Base-by-base conservation (phyloP, 2,888 invertebrate species). In the Caenorhabditis imperialis region DNA sequence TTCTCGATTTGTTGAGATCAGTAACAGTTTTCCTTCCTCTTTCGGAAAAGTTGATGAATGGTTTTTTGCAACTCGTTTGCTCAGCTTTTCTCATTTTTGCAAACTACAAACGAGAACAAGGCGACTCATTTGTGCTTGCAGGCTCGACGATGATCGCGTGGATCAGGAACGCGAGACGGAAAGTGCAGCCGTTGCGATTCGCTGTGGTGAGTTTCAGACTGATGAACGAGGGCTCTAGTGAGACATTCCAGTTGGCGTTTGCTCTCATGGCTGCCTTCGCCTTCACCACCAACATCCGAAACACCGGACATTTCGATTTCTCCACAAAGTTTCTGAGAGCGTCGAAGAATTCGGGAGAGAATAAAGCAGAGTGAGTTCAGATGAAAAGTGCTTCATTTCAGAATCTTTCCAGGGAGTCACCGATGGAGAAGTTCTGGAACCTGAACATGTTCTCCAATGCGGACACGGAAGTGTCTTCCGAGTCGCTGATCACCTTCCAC, bases 21-120 rank as follows among this genome's bases (percentile, higher is more conserved):
- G 3, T 5, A 14, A 22, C 22, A 25, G 33, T 62, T 63, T 63
- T n/a, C n/a, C n/a, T n/a, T n/a, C n/a, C n/a, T n/a, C n/a, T 30
- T 30, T 30, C 30, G 6, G 10, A 30, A 30, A 30, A 10, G 10
- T 30, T 6, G 10, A 30, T 30, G 30, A 30, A 30, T 30, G 30
- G 7, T 6, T 7, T 30, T 30, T 10, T 30, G 63, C 63, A 65
- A 57, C 42, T 18, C 2, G 65, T 65, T 65, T 65, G 57, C n/a
- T 33, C 65, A 65, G 65, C 65, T 65, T 57, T 20, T 65, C 10
- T 7, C 14, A 14, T 16, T 67, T 67, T 67, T 67, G 57, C 67
- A 67, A 67, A 57, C 67, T 67, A 57, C 37, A 67, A 22, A 67
- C 67, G 54, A 53, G 27, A 50, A 53, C 48, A 40, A 35, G 40